phyloP scores from a whole-genome alignment of 2,113 vertebrate genomes.

The Triplophysa siluroides region DNA sequence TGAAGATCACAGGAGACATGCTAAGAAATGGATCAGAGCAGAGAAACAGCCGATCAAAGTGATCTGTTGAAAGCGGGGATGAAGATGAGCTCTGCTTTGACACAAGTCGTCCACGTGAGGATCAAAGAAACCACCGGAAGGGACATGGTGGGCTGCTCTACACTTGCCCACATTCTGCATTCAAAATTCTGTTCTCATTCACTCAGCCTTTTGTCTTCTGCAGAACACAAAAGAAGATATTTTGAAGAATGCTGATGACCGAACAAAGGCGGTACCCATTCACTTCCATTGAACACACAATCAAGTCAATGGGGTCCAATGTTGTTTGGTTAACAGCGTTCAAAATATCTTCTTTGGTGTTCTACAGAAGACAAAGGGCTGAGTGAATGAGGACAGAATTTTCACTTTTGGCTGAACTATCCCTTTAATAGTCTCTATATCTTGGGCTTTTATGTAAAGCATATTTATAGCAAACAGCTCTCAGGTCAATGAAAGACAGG shows the following conservation, averaged over 20 bases:
- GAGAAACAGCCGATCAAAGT: slow-evolving; percentile 36
- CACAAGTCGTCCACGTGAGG: neutral
- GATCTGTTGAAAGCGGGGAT: neutral
- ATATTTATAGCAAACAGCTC: neutral
- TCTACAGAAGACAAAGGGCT: no score
- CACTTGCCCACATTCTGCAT: neutral
- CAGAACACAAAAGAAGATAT: no score
- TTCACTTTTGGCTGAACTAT: no score
- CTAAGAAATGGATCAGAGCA: slow-evolving; percentile 16
- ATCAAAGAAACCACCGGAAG: slow-evolving; percentile 34
- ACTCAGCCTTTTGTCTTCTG: no score
- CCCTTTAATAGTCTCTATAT: neutral
- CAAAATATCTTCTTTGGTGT: no score
- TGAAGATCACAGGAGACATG: slow-evolving; percentile 27
- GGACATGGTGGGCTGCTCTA: neutral
- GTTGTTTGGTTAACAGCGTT: no score
- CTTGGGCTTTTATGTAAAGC: no score
- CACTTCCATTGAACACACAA: no score
- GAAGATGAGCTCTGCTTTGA: neutral
- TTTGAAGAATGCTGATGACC: no score
- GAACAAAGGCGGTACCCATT: no score
- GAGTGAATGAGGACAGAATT: no score
- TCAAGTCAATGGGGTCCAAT: no score
- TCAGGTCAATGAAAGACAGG: neutral
- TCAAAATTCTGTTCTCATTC: neutral